These are phyloP conservation scores for Mastomys coucha DNA, from an alignment of 2,113 vertebrate genomes.

Conservation along the genomic window DNA sequence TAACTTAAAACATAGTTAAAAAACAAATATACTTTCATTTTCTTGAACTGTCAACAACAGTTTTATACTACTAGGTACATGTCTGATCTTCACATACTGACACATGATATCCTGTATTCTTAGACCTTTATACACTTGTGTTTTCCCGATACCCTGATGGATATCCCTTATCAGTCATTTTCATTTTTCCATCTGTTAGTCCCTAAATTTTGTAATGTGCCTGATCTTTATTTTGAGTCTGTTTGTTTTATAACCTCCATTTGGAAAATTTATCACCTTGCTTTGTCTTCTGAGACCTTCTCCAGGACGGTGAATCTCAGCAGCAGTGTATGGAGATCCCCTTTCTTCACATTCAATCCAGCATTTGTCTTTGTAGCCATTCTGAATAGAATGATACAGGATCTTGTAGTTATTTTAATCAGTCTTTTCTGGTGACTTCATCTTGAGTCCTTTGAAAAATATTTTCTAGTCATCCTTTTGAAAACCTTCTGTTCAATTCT, in stretches of 20 bases:
- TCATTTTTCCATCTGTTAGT: not conserved
- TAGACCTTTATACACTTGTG: not conserved
- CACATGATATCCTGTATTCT: not conserved
- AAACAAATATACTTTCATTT: not conserved
- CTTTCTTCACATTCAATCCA: not conserved
- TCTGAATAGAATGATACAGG: not conserved
- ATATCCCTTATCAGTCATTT: not conserved
- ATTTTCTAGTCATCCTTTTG: not conserved
- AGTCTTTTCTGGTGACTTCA: not conserved
- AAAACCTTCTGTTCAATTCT: not conserved
- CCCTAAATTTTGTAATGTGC: not conserved
- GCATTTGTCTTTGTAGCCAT: not conserved
- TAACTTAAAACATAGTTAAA: not conserved
- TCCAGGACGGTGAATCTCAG: not conserved
- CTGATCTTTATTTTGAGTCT: not conserved
- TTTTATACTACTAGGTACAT: not conserved
- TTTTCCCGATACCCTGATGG: not conserved
- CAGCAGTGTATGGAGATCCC: not conserved
- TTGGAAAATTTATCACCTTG: not conserved
- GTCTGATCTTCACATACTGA: not conserved
- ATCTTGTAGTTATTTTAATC: not conserved
- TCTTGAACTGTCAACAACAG: not conserved
- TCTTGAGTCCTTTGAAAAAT: not conserved
- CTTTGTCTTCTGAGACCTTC: not conserved
- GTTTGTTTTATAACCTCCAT: not conserved